These are phyloP conservation scores for Cecropterus lyciades DNA, from an alignment of 1,140 invertebrate species.

Conservation along the genomic window DNA sequence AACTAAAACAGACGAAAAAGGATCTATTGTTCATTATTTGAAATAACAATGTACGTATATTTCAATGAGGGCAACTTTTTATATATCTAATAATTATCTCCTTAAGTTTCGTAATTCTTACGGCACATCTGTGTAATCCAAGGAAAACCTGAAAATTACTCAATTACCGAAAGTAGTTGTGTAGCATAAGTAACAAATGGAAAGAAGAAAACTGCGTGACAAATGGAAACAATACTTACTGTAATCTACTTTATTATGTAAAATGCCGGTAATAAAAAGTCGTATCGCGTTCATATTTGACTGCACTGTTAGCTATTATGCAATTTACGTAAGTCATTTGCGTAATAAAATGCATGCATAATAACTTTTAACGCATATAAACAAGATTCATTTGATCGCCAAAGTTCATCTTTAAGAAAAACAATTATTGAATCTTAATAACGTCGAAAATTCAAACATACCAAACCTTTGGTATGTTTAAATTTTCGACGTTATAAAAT, in stretches of 20 bases:
- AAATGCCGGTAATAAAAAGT: constrained; percentile 12
- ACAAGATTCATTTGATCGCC: neutral
- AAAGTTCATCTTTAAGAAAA: too few relatives aligned
- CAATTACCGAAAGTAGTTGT: neutral
- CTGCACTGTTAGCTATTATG: constrained; percentile 21
- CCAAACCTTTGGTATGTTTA: too few relatives aligned
- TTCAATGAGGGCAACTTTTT: too few relatives aligned
- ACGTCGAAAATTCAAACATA: too few relatives aligned
- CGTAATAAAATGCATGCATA: constrained; percentile 18
- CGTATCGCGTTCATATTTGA: constrained; percentile 30
- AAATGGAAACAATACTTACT: constrained; percentile 3
- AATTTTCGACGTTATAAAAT: too few relatives aligned
- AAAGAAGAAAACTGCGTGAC: constrained; percentile 20
- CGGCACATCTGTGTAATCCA: neutral
- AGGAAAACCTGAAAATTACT: neutral
- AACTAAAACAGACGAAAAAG: too few relatives aligned
- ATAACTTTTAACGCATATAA: constrained; percentile 2
- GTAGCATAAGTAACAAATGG: neutral
- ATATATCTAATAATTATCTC: too few relatives aligned
- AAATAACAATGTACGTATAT: too few relatives aligned
- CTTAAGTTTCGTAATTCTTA: too few relatives aligned
- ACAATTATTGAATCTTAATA: too few relatives aligned
- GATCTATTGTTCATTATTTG: too few relatives aligned
- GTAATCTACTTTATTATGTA: constrained; percentile 8
- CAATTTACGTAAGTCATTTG: constrained; percentile 36